Base-by-base conservation (phyloP, 1,140 invertebrate genomes). In the Asobara japonica region DNA sequence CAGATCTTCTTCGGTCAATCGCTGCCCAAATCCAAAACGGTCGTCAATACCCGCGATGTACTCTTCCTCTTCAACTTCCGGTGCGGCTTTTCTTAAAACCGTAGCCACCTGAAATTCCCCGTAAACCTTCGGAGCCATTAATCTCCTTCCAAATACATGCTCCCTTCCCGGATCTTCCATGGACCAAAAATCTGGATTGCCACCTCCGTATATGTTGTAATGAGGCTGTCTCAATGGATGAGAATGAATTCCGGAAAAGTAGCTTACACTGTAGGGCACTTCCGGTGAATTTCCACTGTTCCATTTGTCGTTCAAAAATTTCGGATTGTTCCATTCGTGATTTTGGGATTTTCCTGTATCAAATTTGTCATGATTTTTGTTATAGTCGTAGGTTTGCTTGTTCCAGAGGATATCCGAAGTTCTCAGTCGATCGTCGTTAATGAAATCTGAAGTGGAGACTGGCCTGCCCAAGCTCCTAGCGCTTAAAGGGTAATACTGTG, bases 351-450 rank as follows among this genome's bases (percentile, higher is more conserved):
- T 45, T 41, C 11, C 38, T 5, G n/a, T 16, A 1, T 7, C 41
- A 16, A 16, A 45, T 45, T 45, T 45, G n/a, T 45, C 41, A 7
- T 45, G n/a, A 10, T 27, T 2, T n/a, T 71, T 5, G n/a, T 48
- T 33, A 13, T n/a, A n/a, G n/a, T 64, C 10, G 31, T 6, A 6
- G n/a, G 5, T 16, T 25, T 22, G 36, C 31, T 71, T 71, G 65
- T 71, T 71, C 22, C 33, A 6, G 7, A 65, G 48, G 33, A 71
- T 71, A 56, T 71, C 69, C 27, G 29, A 51, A 25, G 27, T 56
- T 31, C 69, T 51, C 11, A 30, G 64, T 27, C 8, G 27, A 65
- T 45, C 62, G 36, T 71, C 61, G 25, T 33, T 45, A 3, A 16
- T 45, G 13, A 45, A 45, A 45, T 45, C 41, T 3, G 18, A 45